phyloP scores from a whole-genome alignment of 2,888 invertebrate species.

The Polydrusus cervinus region DNA sequence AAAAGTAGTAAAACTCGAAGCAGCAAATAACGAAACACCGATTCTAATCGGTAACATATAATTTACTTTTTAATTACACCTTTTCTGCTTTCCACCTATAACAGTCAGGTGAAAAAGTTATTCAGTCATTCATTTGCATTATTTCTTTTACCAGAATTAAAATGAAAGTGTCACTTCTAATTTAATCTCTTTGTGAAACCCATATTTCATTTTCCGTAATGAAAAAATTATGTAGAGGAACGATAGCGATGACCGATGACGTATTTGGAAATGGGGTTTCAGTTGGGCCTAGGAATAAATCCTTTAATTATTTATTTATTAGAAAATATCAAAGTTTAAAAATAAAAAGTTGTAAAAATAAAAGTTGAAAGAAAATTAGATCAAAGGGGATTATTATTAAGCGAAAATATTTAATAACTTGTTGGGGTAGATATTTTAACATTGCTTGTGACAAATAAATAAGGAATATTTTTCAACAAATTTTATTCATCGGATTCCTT shows the following conservation, averaged over 20 bases:
- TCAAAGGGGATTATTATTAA: too few species aligned
- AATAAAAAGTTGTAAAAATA: too few species aligned
- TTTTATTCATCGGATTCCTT: too few species aligned
- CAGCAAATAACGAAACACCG: slow-evolving; percentile 3
- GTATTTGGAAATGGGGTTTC: too few species aligned
- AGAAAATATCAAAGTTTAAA: too few species aligned
- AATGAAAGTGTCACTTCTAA: slow-evolving; percentile 9
- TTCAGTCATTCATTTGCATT: slow-evolving; percentile 19
- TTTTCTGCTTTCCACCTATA: slow-evolving; percentile 24
- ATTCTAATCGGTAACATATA: slow-evolving; percentile 22
- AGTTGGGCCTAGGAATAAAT: too few species aligned
- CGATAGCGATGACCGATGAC: neutral
- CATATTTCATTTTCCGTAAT: neutral
- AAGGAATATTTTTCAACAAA: too few species aligned
- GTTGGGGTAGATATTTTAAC: too few species aligned
- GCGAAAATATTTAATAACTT: too few species aligned
- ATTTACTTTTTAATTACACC: slow-evolving; percentile 29
- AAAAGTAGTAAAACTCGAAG: slow-evolving; percentile 21
- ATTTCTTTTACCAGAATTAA: slow-evolving; percentile 10
- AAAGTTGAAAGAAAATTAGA: too few species aligned
- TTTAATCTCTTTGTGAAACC: neutral
- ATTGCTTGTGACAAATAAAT: too few species aligned
- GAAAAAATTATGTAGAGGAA: neutral
- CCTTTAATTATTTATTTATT: too few species aligned
- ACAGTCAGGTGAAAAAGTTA: slow-evolving; percentile 24